phyloP scores from a whole-genome alignment of 2,113 vertebrate genomes.

The Erinaceus europaeus region DNA sequence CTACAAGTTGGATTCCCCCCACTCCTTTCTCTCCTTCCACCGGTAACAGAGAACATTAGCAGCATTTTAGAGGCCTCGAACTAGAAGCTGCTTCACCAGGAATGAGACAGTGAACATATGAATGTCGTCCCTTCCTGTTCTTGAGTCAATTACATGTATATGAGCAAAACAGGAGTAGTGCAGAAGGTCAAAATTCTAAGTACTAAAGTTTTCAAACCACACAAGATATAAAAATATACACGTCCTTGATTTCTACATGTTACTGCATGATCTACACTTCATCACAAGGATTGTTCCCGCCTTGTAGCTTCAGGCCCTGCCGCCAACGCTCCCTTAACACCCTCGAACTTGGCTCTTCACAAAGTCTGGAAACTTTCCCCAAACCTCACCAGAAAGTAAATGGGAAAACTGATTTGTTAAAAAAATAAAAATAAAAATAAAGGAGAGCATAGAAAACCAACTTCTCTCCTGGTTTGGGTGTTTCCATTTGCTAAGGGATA shows the following conservation, averaged over 20 bases:
- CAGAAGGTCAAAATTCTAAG: conserved; percentile 59
- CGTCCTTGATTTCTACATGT: conserved; percentile 63
- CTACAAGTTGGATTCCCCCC: conserved; percentile 38
- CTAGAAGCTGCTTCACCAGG: background rate
- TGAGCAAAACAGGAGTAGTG: conserved; percentile 43
- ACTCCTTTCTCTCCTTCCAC: conserved; percentile 12
- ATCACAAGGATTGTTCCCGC: conserved; percentile 59
- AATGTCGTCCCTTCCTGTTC: conserved; percentile 10
- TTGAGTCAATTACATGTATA: conserved; percentile 42
- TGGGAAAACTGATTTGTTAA: conserved; percentile 32
- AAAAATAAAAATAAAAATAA: too few species aligned
- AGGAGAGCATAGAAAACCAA: conserved; percentile 28
- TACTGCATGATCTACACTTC: conserved; percentile 47
- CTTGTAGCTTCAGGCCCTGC: conserved; percentile 31
- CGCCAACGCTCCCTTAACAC: conserved; percentile 44
- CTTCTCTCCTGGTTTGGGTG: background rate
- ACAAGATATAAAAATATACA: conserved; percentile 66
- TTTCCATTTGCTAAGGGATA: background rate
- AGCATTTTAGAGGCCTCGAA: conserved; percentile 21
- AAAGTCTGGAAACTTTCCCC: conserved; percentile 34
- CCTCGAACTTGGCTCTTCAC: background rate
- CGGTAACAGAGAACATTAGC: conserved; percentile 18
- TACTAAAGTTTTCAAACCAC: conserved; percentile 70
- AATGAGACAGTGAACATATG: conserved; percentile 41
- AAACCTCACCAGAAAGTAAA: conserved; percentile 37